phyloP scores from a whole-genome alignment of 2,888 invertebrate genomes.

The Phlogophora meticulosa region DNA sequence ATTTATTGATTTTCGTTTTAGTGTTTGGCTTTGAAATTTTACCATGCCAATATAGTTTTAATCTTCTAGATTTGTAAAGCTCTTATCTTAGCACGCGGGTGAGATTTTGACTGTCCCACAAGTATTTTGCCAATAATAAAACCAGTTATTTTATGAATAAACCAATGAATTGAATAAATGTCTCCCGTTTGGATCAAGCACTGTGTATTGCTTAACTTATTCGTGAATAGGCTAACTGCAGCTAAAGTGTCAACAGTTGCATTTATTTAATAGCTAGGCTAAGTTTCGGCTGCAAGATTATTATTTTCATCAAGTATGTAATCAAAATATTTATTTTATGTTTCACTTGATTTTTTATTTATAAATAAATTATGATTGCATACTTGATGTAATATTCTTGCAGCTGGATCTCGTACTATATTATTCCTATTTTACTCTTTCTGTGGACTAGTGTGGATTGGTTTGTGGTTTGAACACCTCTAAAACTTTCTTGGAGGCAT shows the following conservation, averaged over 20 bases:
- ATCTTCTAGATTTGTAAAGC: constrained; percentile 35
- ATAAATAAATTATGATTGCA: no score
- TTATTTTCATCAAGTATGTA: no score
- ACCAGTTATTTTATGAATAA: constrained; percentile 8
- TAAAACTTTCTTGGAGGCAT: neutral
- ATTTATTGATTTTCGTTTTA: constrained; percentile 55
- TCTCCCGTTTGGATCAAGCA: constrained; percentile 21
- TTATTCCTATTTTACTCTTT: neutral
- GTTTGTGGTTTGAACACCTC: neutral
- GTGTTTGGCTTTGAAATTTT: constrained; percentile 48
- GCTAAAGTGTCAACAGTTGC: no score
- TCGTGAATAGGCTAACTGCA: constrained; percentile 4
- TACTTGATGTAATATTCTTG: no score
- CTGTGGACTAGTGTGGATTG: neutral
- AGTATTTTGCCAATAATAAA: constrained; percentile 13
- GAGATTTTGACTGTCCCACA: constrained; percentile 26
- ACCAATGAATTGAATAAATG: constrained; percentile 15
- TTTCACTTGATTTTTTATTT: no score
- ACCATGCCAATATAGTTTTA: constrained; percentile 44
- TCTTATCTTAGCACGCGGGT: constrained; percentile 31
- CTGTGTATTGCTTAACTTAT: constrained; percentile 9
- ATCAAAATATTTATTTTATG: no score
- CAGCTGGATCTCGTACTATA: no score
- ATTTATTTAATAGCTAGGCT: no score
- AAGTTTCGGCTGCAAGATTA: no score